Percentiles rank a stretch among this genome's conserved stretches.
These are phyloP conservation scores for Aptenodytes patagonicus DNA, from an alignment of 2,113 vertebrate species.

Conservation along the genomic window DNA sequence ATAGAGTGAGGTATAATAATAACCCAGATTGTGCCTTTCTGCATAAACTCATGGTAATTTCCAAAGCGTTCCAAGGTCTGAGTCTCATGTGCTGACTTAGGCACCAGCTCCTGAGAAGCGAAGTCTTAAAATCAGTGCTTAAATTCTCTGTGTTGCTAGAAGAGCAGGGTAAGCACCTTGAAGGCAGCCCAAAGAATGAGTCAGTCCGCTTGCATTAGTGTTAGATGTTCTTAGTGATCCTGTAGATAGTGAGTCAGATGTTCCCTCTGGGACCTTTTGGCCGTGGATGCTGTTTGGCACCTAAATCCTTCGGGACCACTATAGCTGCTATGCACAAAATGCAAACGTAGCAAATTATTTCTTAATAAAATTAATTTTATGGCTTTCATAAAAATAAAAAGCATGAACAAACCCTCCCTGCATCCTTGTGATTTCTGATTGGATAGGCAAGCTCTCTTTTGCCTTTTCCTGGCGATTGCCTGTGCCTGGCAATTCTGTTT, in stretches of 20 bases:
- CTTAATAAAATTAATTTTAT: background rate
- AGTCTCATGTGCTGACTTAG: background rate
- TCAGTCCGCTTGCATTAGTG: background rate
- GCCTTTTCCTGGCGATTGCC: background rate
- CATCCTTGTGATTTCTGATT: background rate
- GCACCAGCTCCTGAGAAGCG: background rate
- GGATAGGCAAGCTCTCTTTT: background rate
- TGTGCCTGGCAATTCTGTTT: background rate
- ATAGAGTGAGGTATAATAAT: too few relatives aligned
- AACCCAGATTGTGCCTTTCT: background rate
- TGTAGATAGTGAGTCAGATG: background rate
- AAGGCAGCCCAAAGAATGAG: background rate
- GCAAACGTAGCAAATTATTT: fast-evolving
- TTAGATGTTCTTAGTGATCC: background rate
- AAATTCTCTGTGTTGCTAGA: background rate
- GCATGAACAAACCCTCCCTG: background rate
- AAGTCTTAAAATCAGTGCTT: background rate
- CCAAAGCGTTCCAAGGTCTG: background rate
- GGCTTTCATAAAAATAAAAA: background rate
- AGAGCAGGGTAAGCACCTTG: background rate
- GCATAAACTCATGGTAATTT: background rate
- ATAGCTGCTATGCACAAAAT: fast-evolving
- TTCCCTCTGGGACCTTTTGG: background rate
- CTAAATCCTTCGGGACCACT: background rate
- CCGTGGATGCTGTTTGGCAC: background rate